phyloP scores from a whole-genome alignment of 1,140 invertebrate species.

The Varroa destructor region DNA sequence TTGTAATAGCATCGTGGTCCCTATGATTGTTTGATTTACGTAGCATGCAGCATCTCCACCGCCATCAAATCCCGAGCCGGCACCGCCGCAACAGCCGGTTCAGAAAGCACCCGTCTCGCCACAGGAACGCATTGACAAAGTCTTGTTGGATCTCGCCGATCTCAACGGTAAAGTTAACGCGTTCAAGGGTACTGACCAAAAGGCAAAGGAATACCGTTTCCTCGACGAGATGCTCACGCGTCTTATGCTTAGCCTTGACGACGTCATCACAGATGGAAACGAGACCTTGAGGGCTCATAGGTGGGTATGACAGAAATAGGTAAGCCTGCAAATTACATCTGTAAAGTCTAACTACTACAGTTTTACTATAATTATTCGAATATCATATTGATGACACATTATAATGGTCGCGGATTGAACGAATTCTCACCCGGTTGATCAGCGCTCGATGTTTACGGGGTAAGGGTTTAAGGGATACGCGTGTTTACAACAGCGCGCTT shows the following conservation, averaged over 20 bases:
- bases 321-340: too few species aligned
- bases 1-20: too few species aligned
- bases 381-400: too few species aligned
- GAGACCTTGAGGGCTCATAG: slow-evolving; percentile 42
- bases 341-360: too few species aligned
- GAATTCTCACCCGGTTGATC: too few species aligned
- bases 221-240: slow-evolving; percentile 88
- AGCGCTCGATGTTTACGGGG: too few species aligned
- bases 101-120: slow-evolving; percentile 21
- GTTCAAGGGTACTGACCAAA: slow-evolving; percentile 55
- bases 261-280: slow-evolving; percentile 76
- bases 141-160: slow-evolving; percentile 63
- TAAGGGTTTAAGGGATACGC: too few species aligned
- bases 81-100: slow-evolving; percentile 48
- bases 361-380: too few species aligned
- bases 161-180: slow-evolving; percentile 61
- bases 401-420: too few species aligned
- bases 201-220: slow-evolving; percentile 70
- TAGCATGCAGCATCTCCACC: neutral
- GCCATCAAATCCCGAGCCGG: slow-evolving; percentile 30
- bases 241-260: slow-evolving; percentile 74
- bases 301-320: slow-evolving; percentile 6
- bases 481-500: too few species aligned
- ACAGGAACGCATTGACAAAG: slow-evolving; percentile 58
- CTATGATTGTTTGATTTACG: too few species aligned